Evolutionary conservation across 2,888 invertebrate species (phyloP), one percentile per base, ranked within the genome.

Genomic region (Megamerina dolium): DNA sequence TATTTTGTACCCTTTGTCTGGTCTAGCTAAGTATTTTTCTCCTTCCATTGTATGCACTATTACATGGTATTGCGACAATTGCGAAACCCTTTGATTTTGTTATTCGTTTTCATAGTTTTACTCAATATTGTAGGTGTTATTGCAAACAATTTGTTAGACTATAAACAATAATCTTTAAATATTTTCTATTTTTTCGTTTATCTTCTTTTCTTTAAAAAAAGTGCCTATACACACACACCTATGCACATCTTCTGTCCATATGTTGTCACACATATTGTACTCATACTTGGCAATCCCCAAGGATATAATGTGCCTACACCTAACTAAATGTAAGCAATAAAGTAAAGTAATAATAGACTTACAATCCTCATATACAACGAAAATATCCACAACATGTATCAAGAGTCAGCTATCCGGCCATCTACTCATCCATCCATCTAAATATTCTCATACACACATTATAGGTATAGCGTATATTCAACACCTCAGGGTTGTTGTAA

Each of bases 271-370:
- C 45, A 39, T 39, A 43, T 37, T 29, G 21, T 21, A 41, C 18
- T 30, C 31, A 33, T 33, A 17, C 19, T 37, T n/a, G 10, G 12
- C 13, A 14, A 36, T 18, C 17, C 31, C 16, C n/a, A 6, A 23
- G 32, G 18, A n/a, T 13, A 30, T 32, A 27, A 47, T 46, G 27
- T 34, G 46, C 39, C 46, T 40, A 48, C 45, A 50, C 46, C 46
- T 49, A 43, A n/a, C n/a, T n/a, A n/a, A n/a, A n/a, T n/a, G n/a
- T n/a, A n/a, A n/a, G n/a, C 43, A 43, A 46, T 46, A 53, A 51
- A 50, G 43, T 48, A 48, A 41, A 53, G 54, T 54, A 54, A 51
- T 54, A 56, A 56, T 56, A 52, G 51, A 56, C 54, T 50, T 35
- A 43, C 41, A 42, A 33, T 44, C 48, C n/a, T n/a, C 47, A 49